Percentiles rank a stretch among this genome's conserved stretches.
phyloP scores from a whole-genome alignment of 2,888 invertebrate genomes.

The Spialia ferax region DNA sequence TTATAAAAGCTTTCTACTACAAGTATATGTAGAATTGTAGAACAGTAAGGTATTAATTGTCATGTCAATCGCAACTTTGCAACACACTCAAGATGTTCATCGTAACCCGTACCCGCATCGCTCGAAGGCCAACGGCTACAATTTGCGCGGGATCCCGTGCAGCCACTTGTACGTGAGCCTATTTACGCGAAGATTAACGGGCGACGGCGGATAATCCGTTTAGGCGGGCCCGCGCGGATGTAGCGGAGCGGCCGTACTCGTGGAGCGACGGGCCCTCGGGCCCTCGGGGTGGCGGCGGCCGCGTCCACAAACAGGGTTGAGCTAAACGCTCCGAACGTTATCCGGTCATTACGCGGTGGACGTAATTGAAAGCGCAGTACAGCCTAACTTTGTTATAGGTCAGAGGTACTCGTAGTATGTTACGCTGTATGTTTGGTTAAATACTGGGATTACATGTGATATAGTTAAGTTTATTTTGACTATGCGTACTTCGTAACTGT shows the following conservation, averaged over 20 bases:
- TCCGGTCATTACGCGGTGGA: conserved; percentile 37
- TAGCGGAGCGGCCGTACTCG: conserved; percentile 23
- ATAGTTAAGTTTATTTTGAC: conserved; percentile 10
- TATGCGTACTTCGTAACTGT: conserved; percentile 2
- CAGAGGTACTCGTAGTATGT: no score
- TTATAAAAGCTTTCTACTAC: no score
- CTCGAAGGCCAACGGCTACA: conserved; percentile 52
- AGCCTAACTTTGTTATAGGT: conserved; percentile 36
- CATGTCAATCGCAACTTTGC: background rate
- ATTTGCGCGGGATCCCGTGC: conserved; percentile 57
- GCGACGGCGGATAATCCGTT: conserved; percentile 56
- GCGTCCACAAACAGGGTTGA: conserved; percentile 32
- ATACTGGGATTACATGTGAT: conserved; percentile 12
- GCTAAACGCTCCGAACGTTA: conserved; percentile 34
- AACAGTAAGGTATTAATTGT: background rate
- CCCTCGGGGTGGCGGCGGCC: conserved; percentile 40
- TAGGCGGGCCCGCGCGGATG: conserved; percentile 43
- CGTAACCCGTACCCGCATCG: background rate
- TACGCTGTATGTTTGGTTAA: no score
- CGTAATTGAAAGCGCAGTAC: conserved; percentile 40
- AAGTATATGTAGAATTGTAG: background rate
- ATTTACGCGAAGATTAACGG: conserved; percentile 75
- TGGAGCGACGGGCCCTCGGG: no score
- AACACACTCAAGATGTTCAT: background rate
- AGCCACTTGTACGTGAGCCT: conserved; percentile 64